Evolutionary conservation across 2,888 invertebrate genomes (phyloP).

Genomic region (Agrotis segetum): DNA sequence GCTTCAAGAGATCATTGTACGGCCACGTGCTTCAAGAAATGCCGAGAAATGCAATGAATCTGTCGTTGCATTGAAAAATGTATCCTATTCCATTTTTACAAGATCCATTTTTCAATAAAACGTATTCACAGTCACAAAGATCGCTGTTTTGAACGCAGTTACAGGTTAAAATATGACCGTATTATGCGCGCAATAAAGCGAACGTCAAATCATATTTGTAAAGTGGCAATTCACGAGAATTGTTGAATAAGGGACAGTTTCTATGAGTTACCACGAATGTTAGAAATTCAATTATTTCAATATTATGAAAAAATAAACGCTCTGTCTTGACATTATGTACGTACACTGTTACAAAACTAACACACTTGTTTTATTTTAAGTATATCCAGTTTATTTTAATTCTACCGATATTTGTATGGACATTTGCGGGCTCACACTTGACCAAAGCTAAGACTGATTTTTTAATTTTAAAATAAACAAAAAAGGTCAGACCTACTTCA

Average conservation of each 20-base stretch:
- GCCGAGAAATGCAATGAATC: conserved; percentile 34
- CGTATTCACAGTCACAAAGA: conserved; percentile 8
- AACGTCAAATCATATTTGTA: conserved; percentile 34
- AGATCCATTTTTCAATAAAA: conserved; percentile 36
- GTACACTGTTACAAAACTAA: conserved; percentile 83
- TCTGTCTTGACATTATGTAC: conserved; percentile 74
- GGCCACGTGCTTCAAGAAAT: conserved; percentile 34
- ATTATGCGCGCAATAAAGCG: conserved; percentile 48
- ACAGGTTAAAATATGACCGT: conserved; percentile 23
- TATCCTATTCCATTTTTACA: neutral
- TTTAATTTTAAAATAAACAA: conserved; percentile 7
- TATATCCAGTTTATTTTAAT: conserved; percentile 61
- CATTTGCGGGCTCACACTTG: conserved; percentile 68
- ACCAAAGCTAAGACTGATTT: conserved; percentile 34
- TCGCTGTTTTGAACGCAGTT: conserved; percentile 34
- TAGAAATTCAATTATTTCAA: conserved; percentile 74
- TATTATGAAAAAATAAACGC: conserved; percentile 86
- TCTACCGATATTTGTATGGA: conserved; percentile 83
- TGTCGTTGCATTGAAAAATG: conserved; percentile 29
- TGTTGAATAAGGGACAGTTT: conserved; percentile 25
- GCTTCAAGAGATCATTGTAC: conserved; percentile 70
- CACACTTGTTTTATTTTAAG: conserved; percentile 68
- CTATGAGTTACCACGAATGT: conserved; percentile 56
- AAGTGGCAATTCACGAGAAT: conserved; percentile 29
- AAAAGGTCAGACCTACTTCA: conserved; percentile 1